Evolutionary conservation across 2,888 invertebrate species (phyloP), one percentile per base, ranked within the genome.

Genomic region (Leptinotarsa rubiginosa): DNA sequence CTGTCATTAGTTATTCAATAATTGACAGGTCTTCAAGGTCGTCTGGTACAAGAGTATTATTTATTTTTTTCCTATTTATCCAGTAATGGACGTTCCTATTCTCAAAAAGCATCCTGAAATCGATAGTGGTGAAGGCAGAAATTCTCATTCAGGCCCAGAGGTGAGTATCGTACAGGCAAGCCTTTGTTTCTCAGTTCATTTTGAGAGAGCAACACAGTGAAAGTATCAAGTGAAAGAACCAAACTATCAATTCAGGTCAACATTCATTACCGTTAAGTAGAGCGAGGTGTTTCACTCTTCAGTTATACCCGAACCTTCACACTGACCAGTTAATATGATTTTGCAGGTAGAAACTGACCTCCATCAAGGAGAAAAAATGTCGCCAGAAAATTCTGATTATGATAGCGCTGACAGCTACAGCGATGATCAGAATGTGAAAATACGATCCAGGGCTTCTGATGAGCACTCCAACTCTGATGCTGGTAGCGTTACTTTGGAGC

Each of bases 401-500:
- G 88, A 87, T 77, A 87, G 87, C 81, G 85, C 84, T 47, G 86
- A 84, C 66, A 85, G 84, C 41, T 86, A 86, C 73, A 86, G 85
- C 76, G 86, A 84, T 18, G 78, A 78, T 47, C 72, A 81, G 77
- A 78, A 75, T 47, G 73, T 76, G 20, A 81, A 81, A 72, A 77
- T 75, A n/a, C 78, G 83, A 41, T 83, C 83, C 49, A 81, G 81
- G 69, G 80, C 79, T 62, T 82, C 84, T 10, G 83, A 80, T 73
- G 81, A 82, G 7, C 89, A 89, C 0, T 89, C 89, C 77, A 90
- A 90, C 82, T 90, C 89, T 75, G 90, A 90, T 2, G 84, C 89
- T 22, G 90, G 90, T 1, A 91, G 90, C 72, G 89, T 91, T 65
- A 91, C 88, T 83, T 91, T 90, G 77, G 92, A 93, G 80, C 88